phyloP scores from a whole-genome alignment of 2,797 vertebrate genomes.

The Gambusia yucatana region DNA sequence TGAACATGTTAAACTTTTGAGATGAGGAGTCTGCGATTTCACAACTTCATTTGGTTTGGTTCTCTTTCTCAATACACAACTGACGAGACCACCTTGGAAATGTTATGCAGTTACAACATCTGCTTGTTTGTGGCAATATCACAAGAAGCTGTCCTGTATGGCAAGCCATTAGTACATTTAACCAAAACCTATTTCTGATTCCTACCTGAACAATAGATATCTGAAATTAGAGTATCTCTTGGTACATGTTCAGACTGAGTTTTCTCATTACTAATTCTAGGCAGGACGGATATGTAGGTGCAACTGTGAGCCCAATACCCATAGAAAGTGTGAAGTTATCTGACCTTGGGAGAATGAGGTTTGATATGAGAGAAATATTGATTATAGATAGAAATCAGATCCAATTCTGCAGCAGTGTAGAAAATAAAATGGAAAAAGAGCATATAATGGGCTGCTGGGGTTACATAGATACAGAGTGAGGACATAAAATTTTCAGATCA shows the following conservation, averaged over 20 bases:
- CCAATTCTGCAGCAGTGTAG: neutral
- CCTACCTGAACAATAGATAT: neutral
- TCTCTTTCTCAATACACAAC: neutral
- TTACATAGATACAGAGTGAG: neutral
- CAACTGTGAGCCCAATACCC: neutral
- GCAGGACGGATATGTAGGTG: neutral
- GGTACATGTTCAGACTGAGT: neutral
- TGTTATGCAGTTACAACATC: neutral
- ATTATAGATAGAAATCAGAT: neutral
- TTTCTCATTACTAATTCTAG: neutral
- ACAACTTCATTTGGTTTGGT: slow-evolving; percentile 1
- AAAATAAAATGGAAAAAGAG: neutral
- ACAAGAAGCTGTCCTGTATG: neutral
- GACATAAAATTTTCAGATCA: neutral
- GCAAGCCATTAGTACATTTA: neutral
- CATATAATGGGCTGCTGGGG: neutral
- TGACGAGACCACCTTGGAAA: slow-evolving; percentile 4
- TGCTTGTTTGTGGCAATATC: neutral
- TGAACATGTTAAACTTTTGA: neutral
- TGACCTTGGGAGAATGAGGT: neutral
- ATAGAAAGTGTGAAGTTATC: neutral
- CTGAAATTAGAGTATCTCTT: neutral
- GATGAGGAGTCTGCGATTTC: neutral
- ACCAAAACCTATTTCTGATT: neutral
- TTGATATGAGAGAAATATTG: neutral